Percentiles rank a stretch among this genome's conserved stretches.
phyloP scores from a whole-genome alignment of 1,140 invertebrate genomes.

The Eumeta japonica region DNA sequence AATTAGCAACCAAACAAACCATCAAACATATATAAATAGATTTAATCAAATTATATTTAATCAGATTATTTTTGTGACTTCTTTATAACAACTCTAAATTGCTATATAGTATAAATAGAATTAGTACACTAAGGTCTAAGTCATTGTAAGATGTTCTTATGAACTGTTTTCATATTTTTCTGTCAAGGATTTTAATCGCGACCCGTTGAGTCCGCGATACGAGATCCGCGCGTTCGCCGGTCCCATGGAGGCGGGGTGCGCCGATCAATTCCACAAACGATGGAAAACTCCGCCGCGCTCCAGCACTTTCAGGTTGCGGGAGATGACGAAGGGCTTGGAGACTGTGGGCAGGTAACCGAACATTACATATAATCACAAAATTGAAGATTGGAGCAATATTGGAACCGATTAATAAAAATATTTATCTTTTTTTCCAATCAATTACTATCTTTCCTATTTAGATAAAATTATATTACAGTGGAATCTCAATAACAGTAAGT shows the following conservation, averaged over 20 bases:
- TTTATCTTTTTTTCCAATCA: not conserved
- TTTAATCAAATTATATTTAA: no score
- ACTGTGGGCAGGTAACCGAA: conserved; percentile 74
- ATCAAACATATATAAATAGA: no score
- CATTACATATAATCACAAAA: no score
- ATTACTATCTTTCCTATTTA: not conserved
- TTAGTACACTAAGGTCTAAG: no score
- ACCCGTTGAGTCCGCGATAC: conserved; percentile 66
- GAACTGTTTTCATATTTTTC: conserved; percentile 18
- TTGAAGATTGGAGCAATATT: no score
- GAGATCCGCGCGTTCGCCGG: conserved; percentile 81
- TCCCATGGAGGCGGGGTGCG: conserved; percentile 76
- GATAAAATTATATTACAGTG: conserved; percentile 1
- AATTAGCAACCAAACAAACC: no score
- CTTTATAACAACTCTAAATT: no score
- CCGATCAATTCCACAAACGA: conserved; percentile 69
- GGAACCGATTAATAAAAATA: conserved; percentile 8
- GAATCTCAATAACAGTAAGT: no score
- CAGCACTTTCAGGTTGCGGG: conserved; percentile 63
- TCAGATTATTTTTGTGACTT: no score
- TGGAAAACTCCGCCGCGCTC: conserved; percentile 75
- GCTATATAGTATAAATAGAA: no score
- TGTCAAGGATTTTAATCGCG: conserved; percentile 63
- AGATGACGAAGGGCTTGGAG: conserved; percentile 83
- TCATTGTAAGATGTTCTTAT: not conserved